A percentile compares a stretch with the other conserved stretches of the same genome.
phyloP scores from a whole-genome alignment of 2,113 vertebrate species.

The Pardalotus punctatus region DNA sequence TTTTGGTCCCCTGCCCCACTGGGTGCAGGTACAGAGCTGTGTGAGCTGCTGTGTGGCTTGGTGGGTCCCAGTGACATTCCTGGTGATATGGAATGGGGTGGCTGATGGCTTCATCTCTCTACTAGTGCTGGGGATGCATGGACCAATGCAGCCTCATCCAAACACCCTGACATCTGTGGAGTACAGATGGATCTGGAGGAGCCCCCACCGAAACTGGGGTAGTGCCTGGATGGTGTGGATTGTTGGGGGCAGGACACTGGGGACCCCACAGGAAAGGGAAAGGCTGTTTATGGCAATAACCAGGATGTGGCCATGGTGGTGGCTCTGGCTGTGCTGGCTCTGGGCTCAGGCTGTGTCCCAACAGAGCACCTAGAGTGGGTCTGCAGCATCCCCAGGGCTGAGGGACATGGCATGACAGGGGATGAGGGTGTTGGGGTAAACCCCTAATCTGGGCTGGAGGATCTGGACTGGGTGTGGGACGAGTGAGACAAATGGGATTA shows the following conservation, averaged over 20 bases:
- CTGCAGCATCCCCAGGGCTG: background rate
- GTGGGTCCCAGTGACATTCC: background rate
- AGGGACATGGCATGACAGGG: background rate
- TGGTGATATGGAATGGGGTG: background rate
- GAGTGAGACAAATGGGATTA: background rate
- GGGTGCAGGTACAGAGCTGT: background rate
- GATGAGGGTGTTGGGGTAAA: background rate
- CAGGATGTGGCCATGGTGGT: background rate
- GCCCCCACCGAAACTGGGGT: background rate
- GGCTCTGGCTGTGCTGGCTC: background rate
- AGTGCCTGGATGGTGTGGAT: background rate
- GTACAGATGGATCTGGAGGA: background rate
- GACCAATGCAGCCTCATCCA: background rate
- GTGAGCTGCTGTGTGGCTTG: background rate
- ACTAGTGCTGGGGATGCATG: background rate
- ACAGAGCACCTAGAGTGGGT: background rate
- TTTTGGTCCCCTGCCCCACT: background rate
- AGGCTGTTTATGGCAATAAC: background rate
- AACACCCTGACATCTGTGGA: rapidly evolving
- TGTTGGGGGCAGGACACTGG: background rate
- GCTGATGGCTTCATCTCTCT: background rate
- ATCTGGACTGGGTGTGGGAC: background rate
- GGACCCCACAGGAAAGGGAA: background rate
- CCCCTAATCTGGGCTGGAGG: background rate
- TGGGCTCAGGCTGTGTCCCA: background rate